phyloP scores from a whole-genome alignment of 2,113 vertebrate species.

The Cephalopholis sonnerati region DNA sequence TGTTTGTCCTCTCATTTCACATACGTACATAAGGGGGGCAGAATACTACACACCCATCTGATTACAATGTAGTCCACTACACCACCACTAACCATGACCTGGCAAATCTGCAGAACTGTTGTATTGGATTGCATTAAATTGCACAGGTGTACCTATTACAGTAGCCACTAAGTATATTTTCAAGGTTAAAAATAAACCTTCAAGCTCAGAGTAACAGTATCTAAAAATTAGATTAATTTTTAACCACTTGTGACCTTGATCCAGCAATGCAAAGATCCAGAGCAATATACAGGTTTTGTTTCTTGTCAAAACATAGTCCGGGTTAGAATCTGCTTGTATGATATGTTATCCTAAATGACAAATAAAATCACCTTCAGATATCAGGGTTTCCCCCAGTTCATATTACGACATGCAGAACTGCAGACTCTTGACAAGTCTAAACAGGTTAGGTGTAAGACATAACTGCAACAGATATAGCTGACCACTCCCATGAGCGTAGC shows the following conservation, averaged over 20 bases:
- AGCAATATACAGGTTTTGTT: background rate
- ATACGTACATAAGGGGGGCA: too few relatives aligned
- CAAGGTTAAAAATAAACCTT: background rate
- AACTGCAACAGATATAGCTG: background rate
- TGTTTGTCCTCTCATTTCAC: too few relatives aligned
- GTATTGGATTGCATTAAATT: too few relatives aligned
- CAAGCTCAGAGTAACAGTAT: background rate
- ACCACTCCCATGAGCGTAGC: background rate
- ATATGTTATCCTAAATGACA: constrained; percentile 1
- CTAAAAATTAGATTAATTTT: background rate
- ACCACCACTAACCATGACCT: background rate
- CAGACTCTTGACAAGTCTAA: background rate
- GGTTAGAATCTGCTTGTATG: background rate
- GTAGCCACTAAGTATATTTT: background rate
- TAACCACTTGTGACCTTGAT: background rate
- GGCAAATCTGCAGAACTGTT: background rate
- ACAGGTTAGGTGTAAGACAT: background rate
- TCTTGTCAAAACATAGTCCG: background rate
- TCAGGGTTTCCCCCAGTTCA: constrained; percentile 20
- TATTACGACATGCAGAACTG: background rate
- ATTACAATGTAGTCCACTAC: background rate
- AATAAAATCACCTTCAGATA: background rate
- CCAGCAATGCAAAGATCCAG: constrained; percentile 12
- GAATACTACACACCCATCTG: background rate
- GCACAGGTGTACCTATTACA: background rate